Evolutionary conservation across 1,140 invertebrate genomes (phyloP), one percentile per base, ranked within the genome.

Genomic region (Papilio polytes): DNA sequence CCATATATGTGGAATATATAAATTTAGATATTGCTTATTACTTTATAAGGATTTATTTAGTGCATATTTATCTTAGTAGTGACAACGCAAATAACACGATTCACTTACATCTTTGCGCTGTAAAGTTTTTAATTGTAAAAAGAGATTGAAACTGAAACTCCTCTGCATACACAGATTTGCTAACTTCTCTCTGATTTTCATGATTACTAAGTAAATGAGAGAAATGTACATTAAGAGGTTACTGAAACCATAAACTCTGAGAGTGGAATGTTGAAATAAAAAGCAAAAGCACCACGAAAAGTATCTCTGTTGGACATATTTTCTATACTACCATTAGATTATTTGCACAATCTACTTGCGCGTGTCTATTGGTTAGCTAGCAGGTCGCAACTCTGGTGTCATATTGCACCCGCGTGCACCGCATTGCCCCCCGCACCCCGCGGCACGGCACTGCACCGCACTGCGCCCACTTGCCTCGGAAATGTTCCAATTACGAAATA

Each of bases 401-500:
- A 51, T 46, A 76, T 76, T 76, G 74, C 44, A 74, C 31, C 41
- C 72, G 72, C n/a, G 18, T 74, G 56, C 44, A 46, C 44, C 44
- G 74, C 46, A 15, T 3, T 59, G n/a, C 41, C 7, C 8, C 1
- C 31, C 72, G 22, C 36, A 8, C 36, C 36, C 36, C 36, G 36
- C 36, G 6, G 36, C 36, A 41, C 36, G 36, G 36, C 36, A 41
- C 59, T 63, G 59, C 41, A 41, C 41, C 41, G 73, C 73, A 74
- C 73, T 76, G 74, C 74, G 46, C 74, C 46, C 44, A 51, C 44
- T 76, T 76, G 74, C 44, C 72, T 73, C 46, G 74, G 74, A 76
- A 76, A 76, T 76, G 44, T 53, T 53, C 46, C 41, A 76, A 76
- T 76, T 76, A 51, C 46, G 74, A 76, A 76, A 76, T 76, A 15